Evolutionary conservation across 1,140 invertebrate genomes (phyloP).

Genomic region (Aleiodes sp.): DNA sequence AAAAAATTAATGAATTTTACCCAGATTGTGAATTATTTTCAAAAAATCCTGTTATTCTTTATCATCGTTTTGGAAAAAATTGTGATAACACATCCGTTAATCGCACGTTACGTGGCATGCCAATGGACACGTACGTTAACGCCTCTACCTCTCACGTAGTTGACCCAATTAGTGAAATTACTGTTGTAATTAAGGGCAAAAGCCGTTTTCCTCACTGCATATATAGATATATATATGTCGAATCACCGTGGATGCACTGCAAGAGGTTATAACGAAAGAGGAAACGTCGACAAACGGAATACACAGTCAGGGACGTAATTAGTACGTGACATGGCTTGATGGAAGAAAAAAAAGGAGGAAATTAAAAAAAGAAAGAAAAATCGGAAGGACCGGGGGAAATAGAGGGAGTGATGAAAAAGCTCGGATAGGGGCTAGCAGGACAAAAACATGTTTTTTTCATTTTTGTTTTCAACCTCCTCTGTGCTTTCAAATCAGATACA

Average conservation of each 20-base stretch:
- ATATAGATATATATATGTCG: constrained; percentile 13
- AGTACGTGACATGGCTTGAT: constrained; percentile 7
- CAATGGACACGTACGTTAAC: constrained; percentile 1
- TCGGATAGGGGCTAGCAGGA: neutral
- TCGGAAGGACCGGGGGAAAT: neutral
- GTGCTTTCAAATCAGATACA: no score
- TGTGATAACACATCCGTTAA: constrained; percentile 5
- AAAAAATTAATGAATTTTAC: no score
- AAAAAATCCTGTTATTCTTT: no score
- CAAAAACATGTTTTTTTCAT: neutral
- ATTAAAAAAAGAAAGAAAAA: constrained; percentile 6
- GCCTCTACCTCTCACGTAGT: constrained; percentile 15
- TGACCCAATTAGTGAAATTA: constrained; percentile 49
- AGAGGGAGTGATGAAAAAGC: neutral
- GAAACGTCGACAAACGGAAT: constrained; percentile 18
- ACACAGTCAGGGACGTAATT: constrained; percentile 2
- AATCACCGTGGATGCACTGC: constrained; percentile 27
- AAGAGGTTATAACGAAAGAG: constrained; percentile 41
- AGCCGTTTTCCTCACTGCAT: constrained; percentile 47
- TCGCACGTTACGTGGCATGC: neutral
- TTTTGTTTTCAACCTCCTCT: neutral
- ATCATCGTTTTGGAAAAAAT: no score
- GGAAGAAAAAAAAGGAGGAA: constrained; percentile 21
- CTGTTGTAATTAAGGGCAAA: constrained; percentile 51
- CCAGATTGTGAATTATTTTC: no score